Evolutionary conservation across 2,888 invertebrate genomes (phyloP).

Genomic region (Tiphia femorata): DNA sequence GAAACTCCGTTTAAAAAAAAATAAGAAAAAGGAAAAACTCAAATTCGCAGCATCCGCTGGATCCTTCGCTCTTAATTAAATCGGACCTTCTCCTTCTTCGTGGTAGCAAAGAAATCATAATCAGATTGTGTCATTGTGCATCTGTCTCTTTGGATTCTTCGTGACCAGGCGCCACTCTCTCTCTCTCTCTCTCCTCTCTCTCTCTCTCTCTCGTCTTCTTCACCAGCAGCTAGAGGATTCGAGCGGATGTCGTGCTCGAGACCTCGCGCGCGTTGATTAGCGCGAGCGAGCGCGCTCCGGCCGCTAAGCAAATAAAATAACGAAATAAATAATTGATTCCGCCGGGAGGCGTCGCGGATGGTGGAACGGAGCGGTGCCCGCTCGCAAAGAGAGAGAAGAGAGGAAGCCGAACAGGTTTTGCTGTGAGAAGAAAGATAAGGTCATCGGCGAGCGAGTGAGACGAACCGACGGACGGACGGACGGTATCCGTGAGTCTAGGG

Average conservation of each 20-base stretch:
- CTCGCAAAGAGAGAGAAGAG: slow-evolving; percentile 45
- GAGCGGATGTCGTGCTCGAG: slow-evolving; percentile 24
- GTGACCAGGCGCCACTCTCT: slow-evolving; percentile 10
- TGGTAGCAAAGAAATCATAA: neutral
- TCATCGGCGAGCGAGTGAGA: slow-evolving; percentile 44
- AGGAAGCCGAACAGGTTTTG: slow-evolving; percentile 65
- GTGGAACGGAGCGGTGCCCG: slow-evolving; percentile 23
- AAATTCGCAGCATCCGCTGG: too few species aligned
- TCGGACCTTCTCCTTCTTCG: too few species aligned
- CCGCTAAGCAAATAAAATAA: slow-evolving; percentile 64
- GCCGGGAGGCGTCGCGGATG: slow-evolving; percentile 58
- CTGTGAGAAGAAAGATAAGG: slow-evolving; percentile 57
- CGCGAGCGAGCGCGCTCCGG: too few species aligned
- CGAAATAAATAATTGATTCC: slow-evolving; percentile 68
- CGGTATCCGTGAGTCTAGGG: too few species aligned
- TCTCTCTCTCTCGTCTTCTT: too few species aligned
- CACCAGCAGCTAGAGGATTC: too few species aligned
- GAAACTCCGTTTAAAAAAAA: too few species aligned
- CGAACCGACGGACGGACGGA: neutral
- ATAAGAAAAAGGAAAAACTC: neutral
- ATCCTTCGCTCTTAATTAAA: too few species aligned
- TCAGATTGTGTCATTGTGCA: slow-evolving; percentile 21
- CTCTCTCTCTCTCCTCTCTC: too few species aligned
- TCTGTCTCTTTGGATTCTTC: too few species aligned
- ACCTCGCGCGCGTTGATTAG: slow-evolving; percentile 52